phyloP scores from a whole-genome alignment of 2,888 invertebrate genomes.

The Drosophila birchii region DNA sequence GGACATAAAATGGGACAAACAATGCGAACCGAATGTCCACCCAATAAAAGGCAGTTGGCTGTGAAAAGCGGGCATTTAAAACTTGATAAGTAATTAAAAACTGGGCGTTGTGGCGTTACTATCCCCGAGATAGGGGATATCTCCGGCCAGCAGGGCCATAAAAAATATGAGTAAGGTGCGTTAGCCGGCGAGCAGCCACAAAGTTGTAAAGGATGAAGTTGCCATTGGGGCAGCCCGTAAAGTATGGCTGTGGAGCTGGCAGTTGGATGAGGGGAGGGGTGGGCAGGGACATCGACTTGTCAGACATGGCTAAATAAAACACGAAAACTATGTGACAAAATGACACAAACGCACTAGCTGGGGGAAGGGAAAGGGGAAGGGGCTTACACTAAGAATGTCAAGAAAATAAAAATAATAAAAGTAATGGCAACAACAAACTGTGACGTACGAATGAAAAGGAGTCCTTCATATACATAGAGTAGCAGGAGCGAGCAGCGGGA shows the following conservation, averaged over 20 bases:
- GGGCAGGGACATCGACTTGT: slow-evolving; percentile 30
- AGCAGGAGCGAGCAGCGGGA: slow-evolving; percentile 17
- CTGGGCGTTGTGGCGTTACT: slow-evolving; percentile 11
- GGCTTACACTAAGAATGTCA: slow-evolving; percentile 64
- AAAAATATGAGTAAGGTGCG: slow-evolving; percentile 43
- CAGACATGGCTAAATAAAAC: slow-evolving; percentile 71
- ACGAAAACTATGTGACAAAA: slow-evolving; percentile 79
- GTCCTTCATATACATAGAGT: slow-evolving; percentile 17
- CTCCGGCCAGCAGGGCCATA: slow-evolving; percentile 48
- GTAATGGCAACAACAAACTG: slow-evolving; percentile 67
- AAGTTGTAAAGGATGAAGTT: slow-evolving; percentile 38
- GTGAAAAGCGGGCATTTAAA: slow-evolving; percentile 66
- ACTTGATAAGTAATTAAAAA: slow-evolving; percentile 77
- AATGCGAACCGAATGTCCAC: slow-evolving; percentile 35
- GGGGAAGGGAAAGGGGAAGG: background rate
- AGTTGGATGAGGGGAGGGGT: slow-evolving; percentile 1
- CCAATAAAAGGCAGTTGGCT: slow-evolving; percentile 71
- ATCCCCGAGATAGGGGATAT: slow-evolving; percentile 29
- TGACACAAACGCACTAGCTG: slow-evolving; percentile 51
- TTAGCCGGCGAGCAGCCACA: slow-evolving; percentile 21
- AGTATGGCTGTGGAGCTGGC: slow-evolving; percentile 39
- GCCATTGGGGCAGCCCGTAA: slow-evolving; percentile 47
- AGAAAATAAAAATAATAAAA: slow-evolving; percentile 74
- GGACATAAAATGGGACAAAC: slow-evolving; percentile 53
- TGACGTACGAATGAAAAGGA: slow-evolving; percentile 66